phyloP scores from a whole-genome alignment of 2,888 invertebrate species.

The Heteropelma amictum region DNA sequence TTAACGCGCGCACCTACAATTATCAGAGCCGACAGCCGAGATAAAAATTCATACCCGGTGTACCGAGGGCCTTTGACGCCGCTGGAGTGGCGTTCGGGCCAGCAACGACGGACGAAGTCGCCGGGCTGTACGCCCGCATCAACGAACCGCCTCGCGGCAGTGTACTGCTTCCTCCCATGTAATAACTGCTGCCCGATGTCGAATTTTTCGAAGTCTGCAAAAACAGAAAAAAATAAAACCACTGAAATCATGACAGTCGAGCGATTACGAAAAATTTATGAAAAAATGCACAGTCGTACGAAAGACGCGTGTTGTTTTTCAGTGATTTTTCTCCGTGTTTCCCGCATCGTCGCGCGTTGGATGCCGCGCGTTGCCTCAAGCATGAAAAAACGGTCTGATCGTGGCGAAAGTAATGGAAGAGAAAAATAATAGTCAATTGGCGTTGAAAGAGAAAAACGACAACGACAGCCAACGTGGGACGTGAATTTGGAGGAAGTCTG shows the following conservation, averaged over 20 bases:
- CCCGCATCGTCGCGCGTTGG: too few species aligned
- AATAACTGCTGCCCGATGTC: constrained; percentile 81
- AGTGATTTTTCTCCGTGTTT: too few species aligned
- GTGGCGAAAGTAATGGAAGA: not conserved
- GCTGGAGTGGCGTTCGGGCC: constrained; percentile 70
- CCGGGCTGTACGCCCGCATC: constrained; percentile 85
- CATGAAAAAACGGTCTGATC: too few species aligned
- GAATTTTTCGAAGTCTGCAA: constrained; percentile 80
- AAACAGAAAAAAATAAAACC: not conserved
- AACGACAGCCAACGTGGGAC: not conserved
- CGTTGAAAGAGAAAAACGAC: not conserved
- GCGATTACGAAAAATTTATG: not conserved
- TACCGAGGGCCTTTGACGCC: constrained; percentile 70
- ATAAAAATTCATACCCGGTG: constrained; percentile 68
- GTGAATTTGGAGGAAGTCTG: constrained; percentile 49
- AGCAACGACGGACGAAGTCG: constrained; percentile 76
- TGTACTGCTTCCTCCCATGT: constrained; percentile 85
- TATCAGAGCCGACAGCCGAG: not conserved
- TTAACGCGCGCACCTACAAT: not conserved
- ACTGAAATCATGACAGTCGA: not conserved
- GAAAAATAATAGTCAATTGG: not conserved
- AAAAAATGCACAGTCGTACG: too few species aligned
- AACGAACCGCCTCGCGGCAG: constrained; percentile 84
- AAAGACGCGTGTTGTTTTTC: too few species aligned
- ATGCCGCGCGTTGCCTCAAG: too few species aligned